Percentiles rank a stretch among this genome's conserved stretches.
phyloP scores from a whole-genome alignment of 2,113 vertebrate species.

The Taurulus bubalis region DNA sequence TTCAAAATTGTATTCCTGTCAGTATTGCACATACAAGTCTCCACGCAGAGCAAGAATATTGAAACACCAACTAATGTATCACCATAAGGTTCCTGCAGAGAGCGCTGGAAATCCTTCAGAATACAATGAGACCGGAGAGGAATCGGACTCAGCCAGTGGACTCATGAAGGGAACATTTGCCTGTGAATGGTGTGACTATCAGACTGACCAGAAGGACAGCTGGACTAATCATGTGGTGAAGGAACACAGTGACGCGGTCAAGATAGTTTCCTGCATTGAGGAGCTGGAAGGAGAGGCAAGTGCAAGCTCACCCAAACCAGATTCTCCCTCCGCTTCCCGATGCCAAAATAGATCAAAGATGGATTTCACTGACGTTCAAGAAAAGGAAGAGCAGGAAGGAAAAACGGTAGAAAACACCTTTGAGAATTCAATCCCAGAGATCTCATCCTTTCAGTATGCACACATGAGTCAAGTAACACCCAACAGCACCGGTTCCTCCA shows the following conservation, averaged over 20 bases:
- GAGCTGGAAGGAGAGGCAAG: slow-evolving; percentile 86
- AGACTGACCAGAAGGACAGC: slow-evolving; percentile 91
- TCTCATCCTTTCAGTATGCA: slow-evolving; percentile 88
- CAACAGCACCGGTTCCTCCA: slow-evolving; percentile 89
- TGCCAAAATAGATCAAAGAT: slow-evolving; percentile 86
- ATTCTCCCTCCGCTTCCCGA: slow-evolving; percentile 84
- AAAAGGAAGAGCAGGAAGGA: slow-evolving; percentile 82
- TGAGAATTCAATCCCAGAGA: slow-evolving; percentile 84
- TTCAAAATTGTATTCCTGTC: slow-evolving; percentile 95
- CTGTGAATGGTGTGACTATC: slow-evolving; percentile 97
- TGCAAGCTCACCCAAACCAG: slow-evolving; percentile 82
- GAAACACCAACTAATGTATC: slow-evolving; percentile 97
- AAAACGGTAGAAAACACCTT: slow-evolving; percentile 82
- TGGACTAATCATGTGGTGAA: slow-evolving; percentile 98
- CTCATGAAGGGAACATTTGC: slow-evolving; percentile 90
- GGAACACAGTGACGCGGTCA: slow-evolving; percentile 96
- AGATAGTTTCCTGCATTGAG: slow-evolving; percentile 90
- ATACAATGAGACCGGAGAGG: slow-evolving; percentile 74
- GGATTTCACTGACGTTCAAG: slow-evolving; percentile 81
- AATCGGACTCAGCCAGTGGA: slow-evolving; percentile 83
- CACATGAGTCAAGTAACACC: slow-evolving; percentile 90
- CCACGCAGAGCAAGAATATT: slow-evolving; percentile 92
- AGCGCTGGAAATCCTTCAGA: slow-evolving; percentile 82
- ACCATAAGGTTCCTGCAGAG: slow-evolving; percentile 80
- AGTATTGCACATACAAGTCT: slow-evolving; percentile 97